A percentile compares a stretch with the other conserved stretches of the same genome.
Conservation (phyloP, 2,888 invertebrate species). For the Cremastinae sp. region DNA sequence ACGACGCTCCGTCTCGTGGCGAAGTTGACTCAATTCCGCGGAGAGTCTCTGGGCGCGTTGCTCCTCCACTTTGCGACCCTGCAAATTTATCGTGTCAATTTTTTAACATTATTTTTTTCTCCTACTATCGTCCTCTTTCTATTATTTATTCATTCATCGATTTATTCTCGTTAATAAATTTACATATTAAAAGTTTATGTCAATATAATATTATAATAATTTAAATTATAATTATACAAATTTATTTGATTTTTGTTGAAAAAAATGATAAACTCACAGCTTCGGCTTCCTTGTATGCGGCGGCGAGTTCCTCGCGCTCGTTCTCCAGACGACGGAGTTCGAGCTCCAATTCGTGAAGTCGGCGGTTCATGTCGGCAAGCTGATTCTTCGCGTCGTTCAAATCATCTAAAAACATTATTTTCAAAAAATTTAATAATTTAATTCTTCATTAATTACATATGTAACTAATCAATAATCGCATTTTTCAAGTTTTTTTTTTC, state of each 20-base stretch:
- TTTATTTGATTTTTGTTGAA: background rate
- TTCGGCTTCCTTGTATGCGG: conserved; percentile 99
- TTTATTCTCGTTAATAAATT: no score
- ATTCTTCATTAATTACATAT: background rate
- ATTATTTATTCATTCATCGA: background rate
- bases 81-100: conserved; percentile 61
- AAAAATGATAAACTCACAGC: conserved; percentile 86
- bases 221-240: conserved; percentile 3
- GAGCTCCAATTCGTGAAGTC: conserved; percentile 98
- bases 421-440: background rate
- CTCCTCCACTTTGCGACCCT: conserved; percentile 98
- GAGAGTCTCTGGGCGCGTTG: conserved; percentile 95
- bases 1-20: conserved; percentile 98
- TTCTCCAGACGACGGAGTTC: conserved; percentile 98
- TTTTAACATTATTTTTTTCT: background rate
- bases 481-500: no score
- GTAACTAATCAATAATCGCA: background rate
- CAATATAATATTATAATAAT: background rate
- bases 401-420: conserved; percentile 87
- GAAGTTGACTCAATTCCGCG: conserved; percentile 95
- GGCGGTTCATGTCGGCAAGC: conserved; percentile 96
- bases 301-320: conserved; percentile 98
- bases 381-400: conserved; percentile 96
- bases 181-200: no score
- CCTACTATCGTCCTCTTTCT: background rate